These are phyloP conservation scores for Chloroclystis v-ata DNA, from an alignment of 2,888 invertebrate genomes.

Conservation along the genomic window DNA sequence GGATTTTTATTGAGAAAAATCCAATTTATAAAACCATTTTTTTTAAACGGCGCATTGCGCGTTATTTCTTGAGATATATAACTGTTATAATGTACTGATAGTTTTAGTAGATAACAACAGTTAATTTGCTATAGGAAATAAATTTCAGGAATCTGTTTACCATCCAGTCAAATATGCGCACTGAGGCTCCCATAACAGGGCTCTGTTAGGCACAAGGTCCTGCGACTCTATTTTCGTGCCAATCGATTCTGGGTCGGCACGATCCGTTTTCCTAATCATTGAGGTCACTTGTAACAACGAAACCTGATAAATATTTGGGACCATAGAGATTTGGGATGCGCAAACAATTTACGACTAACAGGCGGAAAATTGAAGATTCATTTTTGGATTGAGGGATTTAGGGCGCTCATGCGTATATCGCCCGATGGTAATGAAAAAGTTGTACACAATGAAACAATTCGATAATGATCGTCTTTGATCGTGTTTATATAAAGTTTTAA, in stretches of 20 bases:
- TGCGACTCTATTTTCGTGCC: slow-evolving; percentile 21
- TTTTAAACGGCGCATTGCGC: too few species aligned
- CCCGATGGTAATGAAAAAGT: background rate
- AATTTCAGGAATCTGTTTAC: slow-evolving; percentile 8
- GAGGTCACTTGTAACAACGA: slow-evolving; percentile 8
- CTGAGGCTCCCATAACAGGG: slow-evolving; percentile 8
- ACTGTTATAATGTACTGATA: too few species aligned
- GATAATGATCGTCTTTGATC: too few species aligned
- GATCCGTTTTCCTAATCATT: slow-evolving; percentile 7
- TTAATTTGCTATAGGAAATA: background rate
- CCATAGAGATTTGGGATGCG: background rate
- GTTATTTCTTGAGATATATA: too few species aligned
- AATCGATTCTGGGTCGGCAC: slow-evolving; percentile 21
- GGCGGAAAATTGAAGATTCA: slow-evolving; percentile 3
- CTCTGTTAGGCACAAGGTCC: slow-evolving; percentile 18
- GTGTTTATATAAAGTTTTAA: too few species aligned
- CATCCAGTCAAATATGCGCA: slow-evolving; percentile 7
- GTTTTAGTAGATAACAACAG: too few species aligned
- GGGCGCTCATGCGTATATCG: background rate
- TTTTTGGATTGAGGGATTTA: slow-evolving; percentile 1
- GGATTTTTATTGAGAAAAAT: too few species aligned
- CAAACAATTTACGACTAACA: slow-evolving; percentile 1
- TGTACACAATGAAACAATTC: background rate
- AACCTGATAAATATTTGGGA: slow-evolving; percentile 9
- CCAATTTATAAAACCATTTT: too few species aligned